A percentile compares a stretch with the other conserved stretches of the same genome.
Conservation (phyloP, 2,113 vertebrate species). For the Apistogramma diplotaenia region DNA sequence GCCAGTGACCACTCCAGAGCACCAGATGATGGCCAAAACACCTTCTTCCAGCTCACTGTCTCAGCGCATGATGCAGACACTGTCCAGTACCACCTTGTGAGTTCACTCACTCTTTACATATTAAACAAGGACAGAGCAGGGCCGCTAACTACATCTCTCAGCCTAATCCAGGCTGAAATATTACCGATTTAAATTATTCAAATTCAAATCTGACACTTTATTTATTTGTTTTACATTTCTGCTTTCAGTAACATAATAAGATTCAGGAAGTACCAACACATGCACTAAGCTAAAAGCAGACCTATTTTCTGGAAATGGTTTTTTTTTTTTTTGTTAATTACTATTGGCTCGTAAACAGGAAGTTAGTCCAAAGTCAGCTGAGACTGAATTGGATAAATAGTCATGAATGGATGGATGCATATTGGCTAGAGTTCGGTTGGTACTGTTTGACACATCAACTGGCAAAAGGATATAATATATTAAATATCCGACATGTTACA, state of each 20-base stretch:
- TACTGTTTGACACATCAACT: background rate
- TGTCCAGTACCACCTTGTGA: conserved; percentile 87
- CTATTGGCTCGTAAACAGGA: background rate
- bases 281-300: background rate
- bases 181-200: background rate
- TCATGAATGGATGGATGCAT: background rate
- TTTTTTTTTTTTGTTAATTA: background rate
- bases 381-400: background rate
- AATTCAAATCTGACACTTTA: background rate
- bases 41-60: conserved; percentile 90
- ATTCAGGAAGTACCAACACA: background rate
- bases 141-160: background rate
- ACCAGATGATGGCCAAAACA: conserved; percentile 84
- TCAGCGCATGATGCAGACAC: conserved; percentile 85
- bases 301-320: background rate
- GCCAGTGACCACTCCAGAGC: conserved; percentile 90
- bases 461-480: too few relatives aligned
- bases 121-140: background rate
- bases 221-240: background rate
- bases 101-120: conserved; percentile 9
- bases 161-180: background rate
- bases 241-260: background rate
- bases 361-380: too few relatives aligned
- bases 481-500: too few relatives aligned
- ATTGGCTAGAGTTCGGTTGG: background rate